Conservation (phyloP, 2,797 vertebrate genomes). For the Falco biarmicus region DNA sequence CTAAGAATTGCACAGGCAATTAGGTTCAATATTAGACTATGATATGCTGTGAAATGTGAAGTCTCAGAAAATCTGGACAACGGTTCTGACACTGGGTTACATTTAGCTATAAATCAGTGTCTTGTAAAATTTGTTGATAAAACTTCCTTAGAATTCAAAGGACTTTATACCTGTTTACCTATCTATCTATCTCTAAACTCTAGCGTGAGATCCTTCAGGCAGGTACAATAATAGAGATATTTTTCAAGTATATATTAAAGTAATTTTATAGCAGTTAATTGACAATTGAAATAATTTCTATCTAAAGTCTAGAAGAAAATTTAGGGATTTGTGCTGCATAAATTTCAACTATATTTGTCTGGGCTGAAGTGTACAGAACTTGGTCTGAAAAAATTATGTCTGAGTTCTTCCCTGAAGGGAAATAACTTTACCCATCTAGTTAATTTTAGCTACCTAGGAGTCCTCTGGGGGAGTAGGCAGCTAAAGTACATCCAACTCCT, state of each 20-base stretch:
- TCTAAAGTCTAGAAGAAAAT: not conserved
- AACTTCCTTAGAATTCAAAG: not conserved
- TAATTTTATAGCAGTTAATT: not conserved
- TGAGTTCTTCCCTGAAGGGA: not conserved
- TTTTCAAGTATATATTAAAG: not conserved
- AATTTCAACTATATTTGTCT: not conserved
- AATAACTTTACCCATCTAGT: not conserved
- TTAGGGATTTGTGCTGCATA: not conserved
- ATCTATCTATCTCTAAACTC: not conserved
- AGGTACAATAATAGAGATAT: not conserved
- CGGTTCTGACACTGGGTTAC: not conserved
- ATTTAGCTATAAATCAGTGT: not conserved
- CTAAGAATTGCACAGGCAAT: not conserved
- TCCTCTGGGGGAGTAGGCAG: not conserved
- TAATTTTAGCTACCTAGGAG: not conserved
- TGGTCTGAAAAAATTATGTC: not conserved
- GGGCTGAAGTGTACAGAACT: not conserved
- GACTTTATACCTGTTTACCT: not conserved
- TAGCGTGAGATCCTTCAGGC: not conserved
- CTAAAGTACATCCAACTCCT: not conserved
- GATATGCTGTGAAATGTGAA: not conserved
- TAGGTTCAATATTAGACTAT: not conserved
- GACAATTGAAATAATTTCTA: not conserved
- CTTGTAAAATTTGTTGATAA: not conserved
- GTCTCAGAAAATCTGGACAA: not conserved